Evolutionary conservation across 53 echinoderm and acorn worm species (phyloP).

Genomic region (Holothuria leucospilota): DNA sequence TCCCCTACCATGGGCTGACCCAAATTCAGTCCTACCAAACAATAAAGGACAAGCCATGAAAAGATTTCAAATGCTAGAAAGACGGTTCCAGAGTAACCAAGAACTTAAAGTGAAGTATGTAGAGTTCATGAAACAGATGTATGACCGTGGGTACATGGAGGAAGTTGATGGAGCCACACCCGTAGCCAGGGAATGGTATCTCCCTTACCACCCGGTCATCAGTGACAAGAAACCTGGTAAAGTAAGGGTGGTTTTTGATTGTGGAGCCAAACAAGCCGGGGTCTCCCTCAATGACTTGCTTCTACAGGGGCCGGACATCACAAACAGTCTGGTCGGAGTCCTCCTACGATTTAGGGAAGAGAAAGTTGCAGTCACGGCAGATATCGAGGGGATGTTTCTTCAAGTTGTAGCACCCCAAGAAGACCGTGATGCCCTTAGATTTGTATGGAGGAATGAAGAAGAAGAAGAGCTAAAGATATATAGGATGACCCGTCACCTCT

Average conservation of each 20-base stretch:
- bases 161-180: constrained; percentile 17
- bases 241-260: constrained; percentile 54
- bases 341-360: constrained; percentile 41
- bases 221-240: constrained; percentile 47
- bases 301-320: constrained; percentile 56
- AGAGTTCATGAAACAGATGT: constrained; percentile 37
- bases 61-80: constrained; percentile 44
- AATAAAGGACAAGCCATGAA: too few species aligned
- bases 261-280: constrained; percentile 45
- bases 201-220: constrained; percentile 28
- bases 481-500: constrained; percentile 24
- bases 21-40: constrained; percentile 43
- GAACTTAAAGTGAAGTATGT: constrained; percentile 35
- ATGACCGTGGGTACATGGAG: constrained; percentile 43
- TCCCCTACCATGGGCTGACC: constrained; percentile 47
- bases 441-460: constrained; percentile 56
- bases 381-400: constrained; percentile 67
- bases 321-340: constrained; percentile 38
- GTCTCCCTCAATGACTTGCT: constrained; percentile 46
- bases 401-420: constrained; percentile 65
- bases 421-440: constrained; percentile 56
- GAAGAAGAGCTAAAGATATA: constrained; percentile 23
- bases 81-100: constrained; percentile 32
- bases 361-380: constrained; percentile 43
- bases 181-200: background rate